phyloP scores from a whole-genome alignment of 2,797 vertebrate species.

The Helarctos malayanus region DNA sequence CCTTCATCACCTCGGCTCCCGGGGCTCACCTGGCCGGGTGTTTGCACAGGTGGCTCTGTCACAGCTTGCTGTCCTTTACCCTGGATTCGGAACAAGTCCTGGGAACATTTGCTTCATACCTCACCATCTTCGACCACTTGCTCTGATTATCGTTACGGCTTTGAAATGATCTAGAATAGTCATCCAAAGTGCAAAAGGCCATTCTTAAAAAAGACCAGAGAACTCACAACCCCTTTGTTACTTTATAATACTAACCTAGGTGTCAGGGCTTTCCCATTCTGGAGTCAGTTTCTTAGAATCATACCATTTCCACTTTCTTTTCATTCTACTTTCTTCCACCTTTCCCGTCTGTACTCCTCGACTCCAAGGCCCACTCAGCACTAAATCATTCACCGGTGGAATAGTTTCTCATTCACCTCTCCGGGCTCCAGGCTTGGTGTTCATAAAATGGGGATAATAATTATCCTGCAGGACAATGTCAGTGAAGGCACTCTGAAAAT shows the following conservation, averaged over 20 bases:
- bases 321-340: neutral
- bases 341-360: neutral
- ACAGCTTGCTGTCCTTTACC: neutral
- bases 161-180: neutral
- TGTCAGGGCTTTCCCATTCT: neutral
- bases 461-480: neutral
- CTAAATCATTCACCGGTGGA: neutral
- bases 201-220: neutral
- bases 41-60: neutral
- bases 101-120: neutral
- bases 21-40: neutral
- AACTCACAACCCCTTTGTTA: neutral
- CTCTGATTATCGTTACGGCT: neutral
- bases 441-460: neutral
- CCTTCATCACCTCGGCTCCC: neutral
- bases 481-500: neutral
- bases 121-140: neutral
- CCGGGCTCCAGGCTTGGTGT: neutral
- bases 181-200: neutral
- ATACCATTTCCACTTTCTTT: neutral
- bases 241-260: neutral
- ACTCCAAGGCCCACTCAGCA: no score
- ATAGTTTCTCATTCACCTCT: neutral
- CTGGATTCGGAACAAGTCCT: neutral
- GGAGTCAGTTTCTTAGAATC: neutral